phyloP scores from a whole-genome alignment of 1,140 invertebrate species.

The Arion vulgaris region DNA sequence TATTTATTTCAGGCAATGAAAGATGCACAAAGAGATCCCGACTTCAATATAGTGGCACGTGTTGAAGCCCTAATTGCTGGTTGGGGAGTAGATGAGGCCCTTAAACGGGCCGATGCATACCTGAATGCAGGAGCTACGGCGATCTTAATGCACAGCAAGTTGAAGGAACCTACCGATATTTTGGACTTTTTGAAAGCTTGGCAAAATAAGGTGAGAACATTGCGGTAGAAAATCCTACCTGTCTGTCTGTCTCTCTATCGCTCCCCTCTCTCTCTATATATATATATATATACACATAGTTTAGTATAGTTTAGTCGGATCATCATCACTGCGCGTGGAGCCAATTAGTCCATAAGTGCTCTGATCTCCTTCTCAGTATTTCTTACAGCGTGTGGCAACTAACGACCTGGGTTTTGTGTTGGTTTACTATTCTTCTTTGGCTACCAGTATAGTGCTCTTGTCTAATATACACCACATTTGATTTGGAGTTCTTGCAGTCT shows the following conservation, averaged over 20 bases:
- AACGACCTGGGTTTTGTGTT: no score
- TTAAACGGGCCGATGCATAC: constrained; percentile 73
- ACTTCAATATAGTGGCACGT: constrained; percentile 74
- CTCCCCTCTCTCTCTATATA: no score
- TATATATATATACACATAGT: no score
- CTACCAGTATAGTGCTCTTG: no score
- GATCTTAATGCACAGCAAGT: constrained; percentile 74
- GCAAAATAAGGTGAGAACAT: constrained; percentile 67
- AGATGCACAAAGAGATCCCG: constrained; percentile 72
- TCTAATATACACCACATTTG: no score
- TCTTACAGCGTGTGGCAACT: no score
- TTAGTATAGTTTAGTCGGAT: no score
- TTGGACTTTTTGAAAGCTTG: constrained; percentile 74
- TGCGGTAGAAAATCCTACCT: background rate
- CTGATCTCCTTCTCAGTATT: no score
- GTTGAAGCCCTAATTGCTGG: constrained; percentile 75
- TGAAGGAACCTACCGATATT: constrained; percentile 72
- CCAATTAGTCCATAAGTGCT: no score
- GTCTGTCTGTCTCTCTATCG: background rate
- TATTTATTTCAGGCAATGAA: constrained; percentile 72
- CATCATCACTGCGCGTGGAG: no score
- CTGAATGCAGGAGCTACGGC: constrained; percentile 73
- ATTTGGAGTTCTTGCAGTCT: no score
- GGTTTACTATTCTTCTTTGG: no score
- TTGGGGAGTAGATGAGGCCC: constrained; percentile 73